Percentiles rank a stretch among this genome's conserved stretches.
These are phyloP conservation scores for Drosophila hydei DNA, from an alignment of 1,140 invertebrate genomes.

Conservation along the genomic window DNA sequence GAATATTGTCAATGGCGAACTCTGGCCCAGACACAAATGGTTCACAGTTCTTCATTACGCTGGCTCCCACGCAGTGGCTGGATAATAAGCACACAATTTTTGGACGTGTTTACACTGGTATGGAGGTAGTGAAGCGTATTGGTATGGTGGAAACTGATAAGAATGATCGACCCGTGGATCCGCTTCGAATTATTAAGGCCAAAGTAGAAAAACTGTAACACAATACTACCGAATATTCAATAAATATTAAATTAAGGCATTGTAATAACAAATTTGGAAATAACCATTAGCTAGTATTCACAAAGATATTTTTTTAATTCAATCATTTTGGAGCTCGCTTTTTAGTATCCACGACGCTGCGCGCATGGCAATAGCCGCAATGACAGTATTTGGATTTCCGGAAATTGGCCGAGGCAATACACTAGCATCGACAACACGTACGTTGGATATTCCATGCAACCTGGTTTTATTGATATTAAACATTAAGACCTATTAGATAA, in stretches of 20 bases:
- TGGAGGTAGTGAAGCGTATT: conserved; percentile 95
- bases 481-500: neutral
- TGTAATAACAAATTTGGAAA: conserved; percentile 10
- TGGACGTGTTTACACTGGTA: conserved; percentile 93
- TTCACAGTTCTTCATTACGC: conserved; percentile 99
- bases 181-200: conserved; percentile 93
- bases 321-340: conserved; percentile 46
- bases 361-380: conserved; percentile 88
- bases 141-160: conserved; percentile 96
- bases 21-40: conserved; percentile 98
- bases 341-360: conserved; percentile 86
- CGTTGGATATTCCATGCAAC: conserved; percentile 86
- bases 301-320: neutral
- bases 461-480: conserved; percentile 82
- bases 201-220: conserved; percentile 85
- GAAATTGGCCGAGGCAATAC: conserved; percentile 88
- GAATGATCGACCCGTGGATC: conserved; percentile 95
- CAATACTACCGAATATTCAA: neutral
- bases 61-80: conserved; percentile 98
- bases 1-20: conserved; percentile 91
- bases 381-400: conserved; percentile 88
- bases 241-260: conserved; percentile 9
- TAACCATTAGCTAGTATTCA: neutral
- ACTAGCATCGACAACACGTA: conserved; percentile 90
- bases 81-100: conserved; percentile 99